These are phyloP conservation scores for Sylvia atricapilla DNA, from an alignment of 2,113 vertebrate genomes.

Conservation along the genomic window DNA sequence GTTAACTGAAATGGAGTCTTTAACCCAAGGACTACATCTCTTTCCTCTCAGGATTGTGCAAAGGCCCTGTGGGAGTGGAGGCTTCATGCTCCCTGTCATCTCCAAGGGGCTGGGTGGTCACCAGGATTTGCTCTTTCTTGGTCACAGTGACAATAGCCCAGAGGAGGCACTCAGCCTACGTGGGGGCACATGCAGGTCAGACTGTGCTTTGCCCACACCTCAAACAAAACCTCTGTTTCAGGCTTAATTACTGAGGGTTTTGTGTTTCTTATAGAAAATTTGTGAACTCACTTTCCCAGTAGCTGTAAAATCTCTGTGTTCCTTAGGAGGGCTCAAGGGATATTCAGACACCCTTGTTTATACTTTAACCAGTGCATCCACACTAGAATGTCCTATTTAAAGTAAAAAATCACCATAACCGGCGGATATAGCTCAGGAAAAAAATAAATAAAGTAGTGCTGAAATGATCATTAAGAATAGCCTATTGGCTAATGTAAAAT, in stretches of 20 bases:
- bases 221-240: fast-evolving
- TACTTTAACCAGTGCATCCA: not conserved
- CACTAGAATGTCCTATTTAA: not conserved
- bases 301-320: not conserved
- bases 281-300: not conserved
- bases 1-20: not conserved
- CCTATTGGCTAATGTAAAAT: not conserved
- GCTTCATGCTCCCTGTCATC: fast-evolving
- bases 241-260: not conserved
- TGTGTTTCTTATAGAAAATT: not conserved
- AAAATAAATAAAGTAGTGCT: not conserved
- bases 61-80: not conserved
- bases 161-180: fast-evolving
- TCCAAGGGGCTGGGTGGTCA: not conserved
- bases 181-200: fast-evolving
- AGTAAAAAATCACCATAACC: not conserved
- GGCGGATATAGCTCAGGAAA: not conserved
- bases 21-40: not conserved
- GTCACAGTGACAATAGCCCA: not conserved
- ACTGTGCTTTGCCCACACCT: fast-evolving
- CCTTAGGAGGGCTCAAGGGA: not conserved
- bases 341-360: not conserved
- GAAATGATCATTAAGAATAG: not conserved
- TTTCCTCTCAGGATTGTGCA: not conserved
- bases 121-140: not conserved